Base-by-base conservation (phyloP, 1,140 invertebrate species). In the Apocrypta bakeri region DNA sequence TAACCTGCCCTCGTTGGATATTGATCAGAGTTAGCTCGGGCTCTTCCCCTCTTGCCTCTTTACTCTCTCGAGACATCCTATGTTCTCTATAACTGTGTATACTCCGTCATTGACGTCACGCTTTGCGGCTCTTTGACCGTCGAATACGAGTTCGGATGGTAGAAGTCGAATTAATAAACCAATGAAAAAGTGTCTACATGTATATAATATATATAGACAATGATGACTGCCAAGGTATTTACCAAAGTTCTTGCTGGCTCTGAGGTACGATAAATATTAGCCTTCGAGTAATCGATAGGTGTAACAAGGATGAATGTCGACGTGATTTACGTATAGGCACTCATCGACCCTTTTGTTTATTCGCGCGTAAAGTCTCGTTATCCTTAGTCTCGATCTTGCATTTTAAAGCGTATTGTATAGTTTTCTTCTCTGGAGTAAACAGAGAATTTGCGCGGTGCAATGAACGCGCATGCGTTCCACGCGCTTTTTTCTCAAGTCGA, bases 1-100 rank as follows among this genome's bases (percentile, higher is more conserved):
- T 78, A 78, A 78, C 31, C 63, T 78, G 61, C 37, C 76, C 76
- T 68, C 76, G 76, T 78, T 68, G 76, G 76, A 78, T 78, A 78
- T 78, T 68, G 76, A 78, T 78, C 74, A 76, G 42, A 33, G 40
- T 29, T 37, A 25, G 6, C 27, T 17, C 63, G 25, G 33, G 33
- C 63, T 64, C 27, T 29, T 66, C 63, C 27, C 63, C 24, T 66
- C 63, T 66, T 25, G 63, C 24, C 11, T 37, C 33, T 29, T 66
- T n/a, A 27, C 63, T 66, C 63, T 66, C 27, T 1, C 48, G 48
- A 17, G 17, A 17, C 48, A n/a, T 56, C 48, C 48, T 2, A 2
- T 24, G 9, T 48, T 6, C 17, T 6, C 48, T 56, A n/a, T 56
- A 6, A 4, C 33, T 37, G 3, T 9, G 33, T 56, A 56, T 56